These are phyloP conservation scores for Nannospalax galili DNA, from an alignment of 2,113 vertebrate genomes.

Conservation along the genomic window DNA sequence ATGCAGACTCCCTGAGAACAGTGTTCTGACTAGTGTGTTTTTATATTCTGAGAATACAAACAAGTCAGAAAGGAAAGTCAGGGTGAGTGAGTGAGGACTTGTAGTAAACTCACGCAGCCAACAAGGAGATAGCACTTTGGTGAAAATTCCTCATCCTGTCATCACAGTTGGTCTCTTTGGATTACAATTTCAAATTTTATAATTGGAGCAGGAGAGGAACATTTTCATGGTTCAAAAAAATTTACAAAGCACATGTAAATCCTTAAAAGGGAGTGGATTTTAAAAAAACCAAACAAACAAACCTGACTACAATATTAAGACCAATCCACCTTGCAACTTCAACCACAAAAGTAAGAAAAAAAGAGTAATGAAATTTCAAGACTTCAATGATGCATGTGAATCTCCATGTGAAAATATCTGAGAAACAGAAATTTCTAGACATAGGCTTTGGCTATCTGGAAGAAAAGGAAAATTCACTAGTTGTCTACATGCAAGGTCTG, in stretches of 20 bases:
- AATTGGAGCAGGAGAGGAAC: slow-evolving; percentile 15
- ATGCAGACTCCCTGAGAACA: neutral
- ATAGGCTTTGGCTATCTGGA: neutral
- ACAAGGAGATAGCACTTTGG: neutral
- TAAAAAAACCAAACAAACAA: no score
- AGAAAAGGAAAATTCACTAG: neutral
- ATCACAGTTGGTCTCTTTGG: neutral
- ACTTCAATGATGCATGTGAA: neutral
- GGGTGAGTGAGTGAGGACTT: neutral
- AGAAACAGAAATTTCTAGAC: slow-evolving; percentile 8
- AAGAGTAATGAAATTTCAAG: neutral
- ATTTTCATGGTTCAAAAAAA: slow-evolving; percentile 9
- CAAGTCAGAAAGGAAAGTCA: slow-evolving; percentile 63
- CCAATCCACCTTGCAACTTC: neutral
- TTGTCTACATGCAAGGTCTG: neutral
- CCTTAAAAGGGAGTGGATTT: neutral
- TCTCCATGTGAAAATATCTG: neutral
- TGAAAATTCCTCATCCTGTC: slow-evolving; percentile 20
- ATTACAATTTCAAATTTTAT: slow-evolving; percentile 16
- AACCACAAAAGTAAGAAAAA: neutral
- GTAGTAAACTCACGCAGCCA: neutral
- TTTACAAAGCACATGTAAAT: slow-evolving; percentile 15
- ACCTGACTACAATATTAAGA: neutral
- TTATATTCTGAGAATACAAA: slow-evolving; percentile 69
- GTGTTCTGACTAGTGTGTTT: slow-evolving; percentile 9